Evolutionary conservation across 2,888 invertebrate species (phyloP).

Genomic region (Volucella inflata): DNA sequence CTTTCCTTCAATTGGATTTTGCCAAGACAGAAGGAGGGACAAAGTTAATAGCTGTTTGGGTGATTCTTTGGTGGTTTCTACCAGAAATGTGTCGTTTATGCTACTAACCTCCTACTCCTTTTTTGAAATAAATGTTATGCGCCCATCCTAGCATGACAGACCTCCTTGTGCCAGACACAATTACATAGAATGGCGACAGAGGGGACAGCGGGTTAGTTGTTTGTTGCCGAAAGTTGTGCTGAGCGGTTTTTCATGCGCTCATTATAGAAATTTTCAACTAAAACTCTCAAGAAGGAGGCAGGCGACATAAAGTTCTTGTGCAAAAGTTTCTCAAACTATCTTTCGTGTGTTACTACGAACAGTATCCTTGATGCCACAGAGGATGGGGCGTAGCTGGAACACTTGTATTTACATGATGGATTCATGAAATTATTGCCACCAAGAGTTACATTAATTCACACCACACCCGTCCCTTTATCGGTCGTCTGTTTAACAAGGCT

Average conservation of each 20-base stretch:
- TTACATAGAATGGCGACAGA: background rate
- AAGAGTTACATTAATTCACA: constrained; percentile 13
- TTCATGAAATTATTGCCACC: constrained; percentile 39
- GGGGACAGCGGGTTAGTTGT: constrained; percentile 20
- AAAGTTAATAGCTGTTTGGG: constrained; percentile 44
- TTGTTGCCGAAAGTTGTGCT: constrained; percentile 60
- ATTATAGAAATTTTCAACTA: constrained; percentile 50
- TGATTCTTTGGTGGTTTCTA: constrained; percentile 49
- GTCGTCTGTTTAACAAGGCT: background rate
- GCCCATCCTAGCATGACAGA: background rate
- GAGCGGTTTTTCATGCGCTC: constrained; percentile 54
- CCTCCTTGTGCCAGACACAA: background rate
- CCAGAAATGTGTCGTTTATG: constrained; percentile 63
- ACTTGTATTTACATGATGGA: constrained; percentile 26
- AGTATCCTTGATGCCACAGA: background rate
- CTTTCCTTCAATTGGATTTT: background rate
- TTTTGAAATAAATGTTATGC: constrained; percentile 31
- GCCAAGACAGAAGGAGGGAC: background rate
- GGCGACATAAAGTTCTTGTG: constrained; percentile 12
- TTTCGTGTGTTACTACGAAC: background rate
- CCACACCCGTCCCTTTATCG: background rate
- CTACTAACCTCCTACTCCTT: constrained; percentile 27
- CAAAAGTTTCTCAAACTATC: constrained; percentile 45
- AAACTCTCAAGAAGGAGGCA: background rate
- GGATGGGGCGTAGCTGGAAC: background rate